Base-by-base conservation (phyloP, 2,888 invertebrate genomes). In the Elegia similella region DNA sequence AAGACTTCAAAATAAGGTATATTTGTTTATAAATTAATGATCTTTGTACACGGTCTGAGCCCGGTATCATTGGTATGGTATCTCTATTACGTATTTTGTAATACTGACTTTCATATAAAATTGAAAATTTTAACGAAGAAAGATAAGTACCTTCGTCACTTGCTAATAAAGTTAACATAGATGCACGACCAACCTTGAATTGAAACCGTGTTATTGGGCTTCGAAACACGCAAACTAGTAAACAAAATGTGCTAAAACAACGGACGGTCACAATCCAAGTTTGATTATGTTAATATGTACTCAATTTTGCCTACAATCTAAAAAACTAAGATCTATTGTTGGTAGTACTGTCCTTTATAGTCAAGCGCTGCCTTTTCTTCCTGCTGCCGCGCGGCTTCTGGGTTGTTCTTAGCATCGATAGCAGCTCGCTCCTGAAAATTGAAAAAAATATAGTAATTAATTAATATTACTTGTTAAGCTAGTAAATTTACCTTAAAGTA, bases 281-380 rank as follows among this genome's bases (percentile, higher is more conserved):
- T 48, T 48, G 42, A 29, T 30, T 38, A 30, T 48, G 30, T 56
- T 47, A 48, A n/a, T 48, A 12, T 29, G 56, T 48, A 56, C 13
- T 42, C 12, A 0, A 32, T 54, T 52, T 8, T 42, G 42, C 42
- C 16, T 44, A 17, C 38, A 56, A 15, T 15, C 47, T 47, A 38
- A 47, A 8, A n/a, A n/a, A 1, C 13, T 13, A 13, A 17, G 64
- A 55, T 72, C 72, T 87, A 86, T 69, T 92, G 83, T 66, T 86
- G 92, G 74, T 92, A 91, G 82, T 95, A 95, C 64, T 92, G 92
- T 32, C 95, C 95, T 70, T 93, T 93, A 84, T 93, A 94, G 76
- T 94, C 93, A 61, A 93, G 92, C 53, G 85, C 84, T 44, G 88
- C 91, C 61, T 66, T 85, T 17, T 88, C 87, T 68, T 90, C 84